phyloP scores from a whole-genome alignment of 2,113 vertebrate species.

The Phyllostomus discolor region DNA sequence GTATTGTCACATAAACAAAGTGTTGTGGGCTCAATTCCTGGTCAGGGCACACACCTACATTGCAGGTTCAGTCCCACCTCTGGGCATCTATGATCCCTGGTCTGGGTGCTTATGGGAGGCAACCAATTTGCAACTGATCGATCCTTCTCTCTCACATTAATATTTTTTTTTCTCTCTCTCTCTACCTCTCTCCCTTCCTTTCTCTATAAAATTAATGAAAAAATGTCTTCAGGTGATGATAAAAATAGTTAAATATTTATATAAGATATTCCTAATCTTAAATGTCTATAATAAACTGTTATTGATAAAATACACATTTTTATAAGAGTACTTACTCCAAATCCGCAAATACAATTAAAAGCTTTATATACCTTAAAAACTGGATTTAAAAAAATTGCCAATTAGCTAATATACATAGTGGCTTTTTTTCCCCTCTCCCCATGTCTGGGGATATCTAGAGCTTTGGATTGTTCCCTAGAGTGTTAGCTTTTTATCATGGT shows the following conservation, averaged over 20 bases:
- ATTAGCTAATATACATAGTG: neutral
- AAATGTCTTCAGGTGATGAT: no score
- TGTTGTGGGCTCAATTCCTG: no score
- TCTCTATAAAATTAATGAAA: no score
- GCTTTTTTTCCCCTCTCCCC: accelerated
- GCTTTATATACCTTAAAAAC: neutral
- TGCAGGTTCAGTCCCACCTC: no score
- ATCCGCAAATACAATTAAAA: neutral
- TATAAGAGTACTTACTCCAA: neutral
- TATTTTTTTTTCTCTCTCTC: no score
- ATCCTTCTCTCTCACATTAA: no score
- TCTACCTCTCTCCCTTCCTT: no score
- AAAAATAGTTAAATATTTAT: neutral
- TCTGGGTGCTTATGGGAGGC: no score
- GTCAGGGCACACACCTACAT: no score
- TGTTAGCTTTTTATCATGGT: neutral
- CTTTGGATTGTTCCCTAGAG: neutral
- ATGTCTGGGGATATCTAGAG: neutral
- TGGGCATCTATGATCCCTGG: no score
- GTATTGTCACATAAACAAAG: no score
- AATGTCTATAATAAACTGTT: neutral
- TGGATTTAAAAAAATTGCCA: neutral
- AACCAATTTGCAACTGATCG: no score
- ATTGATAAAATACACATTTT: neutral
- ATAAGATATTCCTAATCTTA: neutral